Evolutionary conservation across 2,113 vertebrate genomes (phyloP), one percentile per base, ranked within the genome.

Genomic region (Grantiella picta): DNA sequence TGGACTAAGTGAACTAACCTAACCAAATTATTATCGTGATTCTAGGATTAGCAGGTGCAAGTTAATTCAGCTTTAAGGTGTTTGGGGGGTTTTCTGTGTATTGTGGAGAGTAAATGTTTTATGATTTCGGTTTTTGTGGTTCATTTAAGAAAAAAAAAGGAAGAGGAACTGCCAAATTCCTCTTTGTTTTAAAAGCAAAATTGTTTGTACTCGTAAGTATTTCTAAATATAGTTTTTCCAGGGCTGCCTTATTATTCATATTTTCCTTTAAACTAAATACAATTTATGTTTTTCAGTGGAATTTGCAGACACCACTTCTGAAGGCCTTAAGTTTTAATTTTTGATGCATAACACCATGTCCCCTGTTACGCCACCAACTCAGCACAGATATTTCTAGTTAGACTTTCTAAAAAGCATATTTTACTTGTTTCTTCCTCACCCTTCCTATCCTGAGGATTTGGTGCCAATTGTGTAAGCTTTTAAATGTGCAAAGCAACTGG

Each of bases 361-460:
- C 21, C 35, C 27, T 21, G 42, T 76, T 38, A 63, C 7, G 0
- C 23, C 0, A 0, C 50, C 44, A n/a, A 3, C 44, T 68, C 65
- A 76, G 47, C 61, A 15, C 25, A 27, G 52, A 5, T 64, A 40
- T 23, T 93, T 86, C 72, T 56, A 4, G 31, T 63, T 28, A 42
- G 38, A 9, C n/a, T 63, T 84, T 56, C 29, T 28, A 77, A 15
- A 84, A 68, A 70, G 8, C 7, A 2, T 4, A 0, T 47, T 84
- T 78, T 40, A 47, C 4, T 31, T 71, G 16, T 49, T 84, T 68
- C 19, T 78, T 84, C 33, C 33, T 93, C 15, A 20, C 21, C 3
- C 11, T 68, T 82, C 35, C 49, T 59, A 14, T 45, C 24, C 54
- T 42, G 29, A 80, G 45, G 28, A 50, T 84, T 95, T 79, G 66